Conservation (phyloP, 2,888 invertebrate species). For the Drosophila mulleri region DNA sequence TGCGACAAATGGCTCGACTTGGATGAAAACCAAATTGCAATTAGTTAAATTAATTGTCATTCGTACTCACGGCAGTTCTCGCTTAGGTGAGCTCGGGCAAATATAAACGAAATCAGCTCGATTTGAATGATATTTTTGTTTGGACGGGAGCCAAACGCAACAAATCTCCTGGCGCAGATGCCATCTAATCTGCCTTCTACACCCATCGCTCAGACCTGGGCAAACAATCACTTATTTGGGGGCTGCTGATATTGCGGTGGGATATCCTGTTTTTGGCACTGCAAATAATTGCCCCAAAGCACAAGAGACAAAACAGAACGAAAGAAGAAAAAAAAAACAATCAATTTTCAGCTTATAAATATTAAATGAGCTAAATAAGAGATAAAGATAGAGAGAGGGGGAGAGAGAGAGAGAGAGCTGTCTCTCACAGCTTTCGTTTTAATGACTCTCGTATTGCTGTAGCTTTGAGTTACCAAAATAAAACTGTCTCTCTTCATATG, state of each 20-base stretch:
- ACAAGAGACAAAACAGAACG: not conserved
- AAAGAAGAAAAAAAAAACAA: constrained; percentile 44
- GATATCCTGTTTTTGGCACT: constrained; percentile 48
- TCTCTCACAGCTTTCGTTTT: constrained; percentile 12
- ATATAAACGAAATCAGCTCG: constrained; percentile 5
- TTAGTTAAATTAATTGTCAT: constrained; percentile 37
- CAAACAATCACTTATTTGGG: constrained; percentile 25
- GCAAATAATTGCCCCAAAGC: constrained; percentile 52
- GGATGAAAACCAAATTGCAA: constrained; percentile 1
- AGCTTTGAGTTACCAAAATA: constrained; percentile 12
- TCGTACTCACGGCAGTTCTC: constrained; percentile 7
- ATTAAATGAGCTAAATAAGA: constrained; percentile 48
- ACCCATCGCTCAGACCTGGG: not conserved
- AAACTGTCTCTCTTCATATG: constrained; percentile 24
- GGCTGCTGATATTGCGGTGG: constrained; percentile 30
- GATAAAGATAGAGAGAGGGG: not conserved
- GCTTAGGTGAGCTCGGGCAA: constrained; percentile 3
- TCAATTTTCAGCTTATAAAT: constrained; percentile 67
- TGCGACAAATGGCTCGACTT: constrained; percentile 2
- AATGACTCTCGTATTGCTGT: constrained; percentile 15
- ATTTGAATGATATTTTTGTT: constrained; percentile 13
- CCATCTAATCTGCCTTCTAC: constrained; percentile 7
- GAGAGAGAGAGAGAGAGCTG: constrained; percentile 1
- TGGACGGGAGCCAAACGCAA: constrained; percentile 7
- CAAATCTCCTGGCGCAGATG: constrained; percentile 11